These are phyloP conservation scores for Actinernus sp. DNA, from an alignment of 92 coral and sea anemone genomes.

Conservation along the genomic window DNA sequence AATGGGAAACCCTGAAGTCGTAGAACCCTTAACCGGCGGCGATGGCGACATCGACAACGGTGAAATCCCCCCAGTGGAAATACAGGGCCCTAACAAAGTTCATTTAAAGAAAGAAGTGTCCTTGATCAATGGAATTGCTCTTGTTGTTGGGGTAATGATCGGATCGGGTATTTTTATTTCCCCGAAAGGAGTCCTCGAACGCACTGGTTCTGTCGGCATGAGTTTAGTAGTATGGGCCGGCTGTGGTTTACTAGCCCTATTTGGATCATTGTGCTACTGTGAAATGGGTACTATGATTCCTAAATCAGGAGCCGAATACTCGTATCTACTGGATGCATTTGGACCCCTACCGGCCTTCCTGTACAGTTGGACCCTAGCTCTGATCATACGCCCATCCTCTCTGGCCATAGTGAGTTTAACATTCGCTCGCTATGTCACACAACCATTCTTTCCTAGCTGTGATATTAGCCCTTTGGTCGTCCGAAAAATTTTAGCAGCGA, in stretches of 20 bases:
- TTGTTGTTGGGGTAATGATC: constrained; percentile 97
- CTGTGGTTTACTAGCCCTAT: constrained; percentile 89
- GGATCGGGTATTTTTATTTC: constrained; percentile 99
- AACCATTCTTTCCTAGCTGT: constrained; percentile 96
- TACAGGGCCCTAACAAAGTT: constrained; percentile 40
- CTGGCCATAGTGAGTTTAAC: constrained; percentile 91
- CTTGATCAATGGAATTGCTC: constrained; percentile 84
- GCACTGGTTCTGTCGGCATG: constrained; percentile 84
- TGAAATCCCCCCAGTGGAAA: constrained; percentile 45
- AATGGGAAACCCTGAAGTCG: constrained; percentile 45
- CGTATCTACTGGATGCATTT: constrained; percentile 89
- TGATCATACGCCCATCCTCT: constrained; percentile 96
- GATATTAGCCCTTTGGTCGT: constrained; percentile 84
- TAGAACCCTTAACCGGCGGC: constrained; percentile 73
- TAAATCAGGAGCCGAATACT: constrained; percentile 95
- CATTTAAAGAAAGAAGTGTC: constrained; percentile 88
- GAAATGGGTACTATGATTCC: constrained; percentile 99
- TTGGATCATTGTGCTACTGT: constrained; percentile 95
- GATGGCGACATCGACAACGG: constrained; percentile 72
- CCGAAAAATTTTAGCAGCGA: constrained; percentile 90
- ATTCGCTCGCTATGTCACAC: constrained; percentile 94
- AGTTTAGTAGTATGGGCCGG: constrained; percentile 96
- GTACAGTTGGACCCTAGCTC: constrained; percentile 96
- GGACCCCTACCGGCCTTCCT: constrained; percentile 97
- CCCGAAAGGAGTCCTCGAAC: constrained; percentile 87